Evolutionary conservation across 2,888 invertebrate species (phyloP).

Genomic region (Torymus tubicola): DNA sequence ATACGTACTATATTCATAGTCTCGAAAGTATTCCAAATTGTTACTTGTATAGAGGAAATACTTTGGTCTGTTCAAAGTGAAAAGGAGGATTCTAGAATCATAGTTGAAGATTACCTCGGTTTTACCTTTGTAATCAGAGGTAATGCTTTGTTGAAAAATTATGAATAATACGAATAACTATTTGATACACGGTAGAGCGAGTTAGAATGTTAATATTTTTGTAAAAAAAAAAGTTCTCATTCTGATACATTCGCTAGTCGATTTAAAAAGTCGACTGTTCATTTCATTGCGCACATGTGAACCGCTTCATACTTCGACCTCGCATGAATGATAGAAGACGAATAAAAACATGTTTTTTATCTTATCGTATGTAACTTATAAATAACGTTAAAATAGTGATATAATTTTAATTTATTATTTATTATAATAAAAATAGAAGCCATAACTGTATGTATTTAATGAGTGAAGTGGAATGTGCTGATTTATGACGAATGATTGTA

Average conservation of each 20-base stretch:
- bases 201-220: constrained; percentile 54
- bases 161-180: constrained; percentile 21
- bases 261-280: constrained; percentile 9
- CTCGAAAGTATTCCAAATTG: constrained; percentile 30
- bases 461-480: constrained; percentile 1
- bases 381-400: constrained; percentile 45
- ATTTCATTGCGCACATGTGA: constrained; percentile 4
- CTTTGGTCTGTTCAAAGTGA: constrained; percentile 35
- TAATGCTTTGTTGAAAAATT: constrained; percentile 42
- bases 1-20: constrained; percentile 35
- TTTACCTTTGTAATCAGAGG: constrained; percentile 22
- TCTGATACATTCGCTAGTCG: constrained; percentile 15
- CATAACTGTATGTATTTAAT: constrained; percentile 33
- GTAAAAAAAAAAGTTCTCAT: constrained; percentile 44
- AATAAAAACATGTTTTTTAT: constrained; percentile 29
- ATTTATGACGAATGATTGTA: constrained; percentile 1
- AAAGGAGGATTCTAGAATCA: constrained; percentile 15
- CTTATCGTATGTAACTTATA: constrained; percentile 37
- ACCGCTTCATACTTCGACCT: constrained; percentile 29
- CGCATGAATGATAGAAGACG: constrained; percentile 16
- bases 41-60: constrained; percentile 26
- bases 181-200: constrained; percentile 28
- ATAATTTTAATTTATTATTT: constrained; percentile 46
- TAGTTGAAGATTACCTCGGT: constrained; percentile 21
- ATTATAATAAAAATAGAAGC: constrained; percentile 27